Percentiles rank a stretch among this genome's conserved stretches.
Conservation (phyloP, 2,888 invertebrate genomes). For the Ennomos erosarius region DNA sequence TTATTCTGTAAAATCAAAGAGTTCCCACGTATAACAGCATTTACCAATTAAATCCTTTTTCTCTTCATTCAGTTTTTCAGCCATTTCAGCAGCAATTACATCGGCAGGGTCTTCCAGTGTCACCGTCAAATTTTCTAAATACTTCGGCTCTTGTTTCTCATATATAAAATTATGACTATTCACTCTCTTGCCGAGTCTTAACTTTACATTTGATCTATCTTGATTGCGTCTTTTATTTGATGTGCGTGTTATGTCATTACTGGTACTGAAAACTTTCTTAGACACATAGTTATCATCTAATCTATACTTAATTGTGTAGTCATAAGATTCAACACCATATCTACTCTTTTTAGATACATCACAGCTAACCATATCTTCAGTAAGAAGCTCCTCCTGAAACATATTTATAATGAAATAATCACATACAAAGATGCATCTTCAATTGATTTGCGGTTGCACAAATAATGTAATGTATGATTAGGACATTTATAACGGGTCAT, state of each 20-base stretch:
- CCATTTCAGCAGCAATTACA: conserved; percentile 89
- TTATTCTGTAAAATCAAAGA: too few relatives aligned
- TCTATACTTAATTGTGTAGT: conserved; percentile 87
- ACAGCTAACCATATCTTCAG: conserved; percentile 91
- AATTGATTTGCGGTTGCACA: too few relatives aligned
- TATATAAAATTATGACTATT: conserved; percentile 72
- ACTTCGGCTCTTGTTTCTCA: conserved; percentile 82
- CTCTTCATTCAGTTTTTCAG: conserved; percentile 89
- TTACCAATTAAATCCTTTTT: conserved; percentile 90
- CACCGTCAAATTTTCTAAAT: conserved; percentile 85
- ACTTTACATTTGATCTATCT: conserved; percentile 85
- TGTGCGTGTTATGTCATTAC: conserved; percentile 53
- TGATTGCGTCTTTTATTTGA: conserved; percentile 85
- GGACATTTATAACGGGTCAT: too few relatives aligned
- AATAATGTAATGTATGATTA: too few relatives aligned
- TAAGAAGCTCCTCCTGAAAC: conserved; percentile 91
- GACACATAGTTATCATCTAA: conserved; percentile 80
- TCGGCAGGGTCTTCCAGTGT: conserved; percentile 81
- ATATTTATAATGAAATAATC: background rate
- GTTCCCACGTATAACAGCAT: too few relatives aligned
- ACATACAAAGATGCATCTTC: too few relatives aligned
- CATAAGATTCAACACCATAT: conserved; percentile 92
- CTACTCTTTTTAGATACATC: conserved; percentile 89
- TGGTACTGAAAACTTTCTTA: conserved; percentile 68
- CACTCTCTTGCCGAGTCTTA: conserved; percentile 82